A percentile compares a stretch with the other conserved stretches of the same genome.
Evolutionary conservation across 2,797 vertebrate genomes (phyloP).

Genomic region (Rhincodon typus): DNA sequence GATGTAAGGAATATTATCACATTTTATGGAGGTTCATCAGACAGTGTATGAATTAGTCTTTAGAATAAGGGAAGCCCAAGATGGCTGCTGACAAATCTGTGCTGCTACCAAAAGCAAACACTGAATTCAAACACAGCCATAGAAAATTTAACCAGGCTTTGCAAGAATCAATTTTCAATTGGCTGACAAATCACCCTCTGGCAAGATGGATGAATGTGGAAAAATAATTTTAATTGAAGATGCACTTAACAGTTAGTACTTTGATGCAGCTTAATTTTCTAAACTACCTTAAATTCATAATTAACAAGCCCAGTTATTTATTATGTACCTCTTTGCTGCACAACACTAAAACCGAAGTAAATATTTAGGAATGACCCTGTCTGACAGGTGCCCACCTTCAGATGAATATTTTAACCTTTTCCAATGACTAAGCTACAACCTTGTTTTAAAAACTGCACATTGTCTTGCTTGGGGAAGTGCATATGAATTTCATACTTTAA

Average conservation of each 20-base stretch:
- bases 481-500: background rate
- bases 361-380: background rate
- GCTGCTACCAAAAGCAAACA: background rate
- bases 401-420: background rate
- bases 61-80: background rate
- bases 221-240: slow-evolving; percentile 32
- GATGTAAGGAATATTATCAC: background rate
- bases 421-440: background rate
- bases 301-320: background rate
- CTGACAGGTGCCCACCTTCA: background rate
- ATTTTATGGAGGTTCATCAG: background rate
- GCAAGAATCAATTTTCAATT: slow-evolving; percentile 28
- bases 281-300: background rate
- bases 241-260: background rate
- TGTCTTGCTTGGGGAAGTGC: background rate
- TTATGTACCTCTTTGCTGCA: background rate
- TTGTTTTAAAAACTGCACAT: background rate
- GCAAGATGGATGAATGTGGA: background rate
- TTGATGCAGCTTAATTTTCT: background rate
- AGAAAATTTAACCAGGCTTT: background rate
- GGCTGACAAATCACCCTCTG: background rate
- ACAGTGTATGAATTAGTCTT: background rate
- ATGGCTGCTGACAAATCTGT: slow-evolving; percentile 1
- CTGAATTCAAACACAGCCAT: background rate
- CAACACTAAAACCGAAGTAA: background rate